These are phyloP conservation scores for Danio tinwini DNA, from an alignment of 2,797 vertebrate genomes.

Conservation along the genomic window DNA sequence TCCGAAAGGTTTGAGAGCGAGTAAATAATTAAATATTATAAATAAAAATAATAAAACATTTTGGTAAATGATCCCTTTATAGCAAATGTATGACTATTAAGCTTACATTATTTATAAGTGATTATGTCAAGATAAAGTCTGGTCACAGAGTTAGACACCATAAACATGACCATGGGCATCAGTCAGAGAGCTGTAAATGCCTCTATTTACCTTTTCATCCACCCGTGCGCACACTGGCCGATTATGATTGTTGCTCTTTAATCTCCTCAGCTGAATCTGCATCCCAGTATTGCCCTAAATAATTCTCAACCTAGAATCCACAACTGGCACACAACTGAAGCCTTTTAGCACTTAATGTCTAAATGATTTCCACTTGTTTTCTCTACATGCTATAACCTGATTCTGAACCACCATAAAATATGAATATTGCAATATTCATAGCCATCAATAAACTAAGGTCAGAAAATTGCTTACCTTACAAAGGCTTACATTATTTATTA, in stretches of 20 bases:
- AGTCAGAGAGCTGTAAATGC: background rate
- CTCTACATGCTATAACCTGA: background rate
- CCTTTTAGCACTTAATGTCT: background rate
- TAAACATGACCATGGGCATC: background rate
- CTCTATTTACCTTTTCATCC: constrained; percentile 35
- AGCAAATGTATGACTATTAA: constrained; percentile 3
- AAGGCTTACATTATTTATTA: background rate
- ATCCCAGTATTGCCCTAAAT: constrained; percentile 44
- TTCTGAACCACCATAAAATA: too few relatives aligned
- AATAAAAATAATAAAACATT: too few relatives aligned
- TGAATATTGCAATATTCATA: background rate
- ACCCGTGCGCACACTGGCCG: background rate
- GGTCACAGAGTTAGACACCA: constrained; percentile 4
- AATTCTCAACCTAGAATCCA: constrained; percentile 37
- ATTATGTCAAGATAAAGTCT: background rate
- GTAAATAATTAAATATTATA: too few relatives aligned
- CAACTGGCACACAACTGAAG: background rate
- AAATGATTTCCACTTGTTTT: background rate
- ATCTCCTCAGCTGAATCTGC: constrained; percentile 44
- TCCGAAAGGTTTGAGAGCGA: too few relatives aligned
- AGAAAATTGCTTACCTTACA: too few relatives aligned
- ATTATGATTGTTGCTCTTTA: constrained; percentile 43
- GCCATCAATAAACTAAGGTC: background rate
- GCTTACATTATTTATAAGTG: background rate
- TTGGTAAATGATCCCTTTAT: background rate